Base-by-base conservation (phyloP, 2,888 invertebrate genomes). In the Ametastegia equiseti region DNA sequence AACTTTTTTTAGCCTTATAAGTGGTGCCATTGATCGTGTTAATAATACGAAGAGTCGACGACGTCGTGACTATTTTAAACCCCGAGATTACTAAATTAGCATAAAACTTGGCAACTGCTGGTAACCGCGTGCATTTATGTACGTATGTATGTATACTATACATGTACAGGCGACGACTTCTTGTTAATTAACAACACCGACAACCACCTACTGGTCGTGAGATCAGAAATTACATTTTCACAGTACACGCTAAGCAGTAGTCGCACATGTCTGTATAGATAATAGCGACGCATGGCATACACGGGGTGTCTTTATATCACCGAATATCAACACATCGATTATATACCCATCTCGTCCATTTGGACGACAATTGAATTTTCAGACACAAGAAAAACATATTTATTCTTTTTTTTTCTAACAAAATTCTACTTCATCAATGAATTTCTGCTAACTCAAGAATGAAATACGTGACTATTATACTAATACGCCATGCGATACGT, bases 101-200 rank as follows among this genome's bases (percentile, higher is more conserved):
- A 67, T 67, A 39, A 39, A 36, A 67, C 65, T 67, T 67, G 65
- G 36, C 39, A 67, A 39, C 36, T 39, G 65, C 39, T 67, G 39
- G 36, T 39, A n/a, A 36, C n/a, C n/a, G n/a, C n/a, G n/a, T n/a
- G n/a, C n/a, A n/a, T n/a, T n/a, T n/a, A n/a, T n/a, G n/a, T n/a
- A n/a, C n/a, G n/a, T n/a, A n/a, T n/a, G n/a, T n/a, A n/a, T n/a
- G n/a, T n/a, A n/a, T n/a, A n/a, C n/a, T n/a, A n/a, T n/a, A n/a
- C n/a, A n/a, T n/a, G n/a, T 67, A 67, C 39, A 67, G 65, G 11
- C 65, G 19, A 39, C 11, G 65, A 60, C 60, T 60, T 36, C n/a
- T 36, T 67, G 39, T 33, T 67, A 67, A 67, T 67, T 39, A 67
- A 67, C 65, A 67, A 67, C 65, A 67, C 65, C 65, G 36, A 67